Evolutionary conservation across 2,888 invertebrate genomes (phyloP).

Genomic region (Brenthis daphne): DNA sequence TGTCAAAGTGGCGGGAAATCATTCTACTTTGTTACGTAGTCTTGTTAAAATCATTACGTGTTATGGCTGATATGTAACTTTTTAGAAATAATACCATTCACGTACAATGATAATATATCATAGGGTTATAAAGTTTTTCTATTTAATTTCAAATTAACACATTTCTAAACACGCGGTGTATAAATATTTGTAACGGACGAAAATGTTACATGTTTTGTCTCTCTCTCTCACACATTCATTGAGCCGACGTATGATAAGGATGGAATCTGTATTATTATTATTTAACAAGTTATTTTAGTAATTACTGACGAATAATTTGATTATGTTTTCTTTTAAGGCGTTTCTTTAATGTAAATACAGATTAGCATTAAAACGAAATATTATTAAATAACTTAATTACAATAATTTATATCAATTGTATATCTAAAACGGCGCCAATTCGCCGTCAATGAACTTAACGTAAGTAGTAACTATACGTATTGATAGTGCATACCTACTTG

Average conservation of each 20-base stretch:
- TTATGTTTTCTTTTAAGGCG: slow-evolving; percentile 22
- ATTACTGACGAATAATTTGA: slow-evolving; percentile 23
- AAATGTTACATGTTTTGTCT: slow-evolving; percentile 51
- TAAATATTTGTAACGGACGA: slow-evolving; percentile 49
- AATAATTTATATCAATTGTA: slow-evolving; percentile 8
- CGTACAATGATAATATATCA: neutral
- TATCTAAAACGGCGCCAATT: slow-evolving; percentile 53
- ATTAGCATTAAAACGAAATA: neutral
- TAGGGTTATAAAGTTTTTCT: neutral
- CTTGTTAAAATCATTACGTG: slow-evolving; percentile 31
- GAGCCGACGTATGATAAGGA: slow-evolving; percentile 45
- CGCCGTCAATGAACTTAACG: slow-evolving; percentile 57
- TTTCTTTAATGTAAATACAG: slow-evolving; percentile 1
- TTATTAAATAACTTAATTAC: neutral
- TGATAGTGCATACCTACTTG: slow-evolving; percentile 20
- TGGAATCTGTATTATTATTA: slow-evolving; percentile 50
- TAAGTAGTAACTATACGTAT: slow-evolving; percentile 38
- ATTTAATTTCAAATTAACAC: slow-evolving; percentile 23
- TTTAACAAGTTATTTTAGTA: slow-evolving; percentile 44
- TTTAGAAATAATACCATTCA: neutral
- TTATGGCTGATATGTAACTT: slow-evolving; percentile 20
- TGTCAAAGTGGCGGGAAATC: slow-evolving; percentile 68
- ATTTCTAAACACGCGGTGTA: slow-evolving; percentile 35
- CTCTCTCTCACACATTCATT: slow-evolving; percentile 51
- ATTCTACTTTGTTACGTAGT: slow-evolving; percentile 38